These are phyloP conservation scores for Chelonus formosanus DNA, from an alignment of 2,888 invertebrate genomes.

Conservation along the genomic window DNA sequence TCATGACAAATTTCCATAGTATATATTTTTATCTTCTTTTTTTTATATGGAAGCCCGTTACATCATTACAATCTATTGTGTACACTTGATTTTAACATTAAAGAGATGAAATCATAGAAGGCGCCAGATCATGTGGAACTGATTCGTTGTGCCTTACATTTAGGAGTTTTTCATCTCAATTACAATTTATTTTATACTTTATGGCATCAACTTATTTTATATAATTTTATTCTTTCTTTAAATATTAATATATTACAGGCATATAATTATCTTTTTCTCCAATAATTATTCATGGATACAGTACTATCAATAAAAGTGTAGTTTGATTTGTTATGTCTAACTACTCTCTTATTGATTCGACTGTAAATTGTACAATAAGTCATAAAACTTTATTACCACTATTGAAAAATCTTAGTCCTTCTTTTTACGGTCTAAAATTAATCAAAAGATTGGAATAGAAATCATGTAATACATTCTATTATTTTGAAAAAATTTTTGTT, in stretches of 20 bases:
- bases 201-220: constrained; percentile 5
- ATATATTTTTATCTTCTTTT: constrained; percentile 47
- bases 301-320: background rate
- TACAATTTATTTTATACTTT: constrained; percentile 9
- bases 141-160: background rate
- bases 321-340: too few species aligned
- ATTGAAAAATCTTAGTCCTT: too few species aligned
- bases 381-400: too few species aligned
- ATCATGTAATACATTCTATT: too few species aligned
- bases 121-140: constrained; percentile 24
- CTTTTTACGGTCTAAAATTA: too few species aligned
- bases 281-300: constrained; percentile 24
- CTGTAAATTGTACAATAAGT: too few species aligned
- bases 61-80: constrained; percentile 46
- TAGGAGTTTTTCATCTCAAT: constrained; percentile 6
- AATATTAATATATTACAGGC: constrained; percentile 24
- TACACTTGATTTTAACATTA: constrained; percentile 45
- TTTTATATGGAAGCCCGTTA: constrained; percentile 59
- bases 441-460: too few species aligned
- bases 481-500: too few species aligned
- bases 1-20: constrained; percentile 51
- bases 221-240: constrained; percentile 30
- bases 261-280: constrained; percentile 24
- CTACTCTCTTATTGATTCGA: too few species aligned
- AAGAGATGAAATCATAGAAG: constrained; percentile 42